These are phyloP conservation scores for Merluccius polli DNA, from an alignment of 2,797 vertebrate species.

Conservation along the genomic window DNA sequence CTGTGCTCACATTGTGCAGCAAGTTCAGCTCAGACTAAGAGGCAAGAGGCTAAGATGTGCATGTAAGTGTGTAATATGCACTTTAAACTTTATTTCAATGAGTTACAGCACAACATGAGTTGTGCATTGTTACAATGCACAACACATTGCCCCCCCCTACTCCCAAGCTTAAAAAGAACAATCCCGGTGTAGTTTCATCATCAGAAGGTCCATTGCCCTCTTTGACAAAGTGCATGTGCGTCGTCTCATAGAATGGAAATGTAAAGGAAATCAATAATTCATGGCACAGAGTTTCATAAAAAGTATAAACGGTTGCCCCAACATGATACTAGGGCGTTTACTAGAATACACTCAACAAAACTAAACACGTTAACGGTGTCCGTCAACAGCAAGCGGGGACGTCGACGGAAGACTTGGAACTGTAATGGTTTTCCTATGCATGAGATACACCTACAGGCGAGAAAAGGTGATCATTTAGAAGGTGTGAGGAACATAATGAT, in stretches of 20 bases:
- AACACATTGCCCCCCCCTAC: no score
- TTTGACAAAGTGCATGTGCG: background rate
- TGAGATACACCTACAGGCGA: background rate
- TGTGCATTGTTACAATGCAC: no score
- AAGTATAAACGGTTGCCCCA: background rate
- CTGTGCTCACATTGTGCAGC: no score
- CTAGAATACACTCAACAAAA: background rate
- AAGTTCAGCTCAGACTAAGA: no score
- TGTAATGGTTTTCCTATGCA: background rate
- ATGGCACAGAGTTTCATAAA: background rate
- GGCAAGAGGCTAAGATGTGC: no score
- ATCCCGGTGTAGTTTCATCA: background rate
- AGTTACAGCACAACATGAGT: no score
- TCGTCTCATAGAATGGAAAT: background rate
- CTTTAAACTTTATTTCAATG: no score
- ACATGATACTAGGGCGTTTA: background rate
- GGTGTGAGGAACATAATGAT: background rate
- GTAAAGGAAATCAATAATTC: background rate
- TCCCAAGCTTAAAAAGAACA: background rate
- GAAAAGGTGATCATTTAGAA: background rate
- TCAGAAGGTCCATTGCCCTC: background rate
- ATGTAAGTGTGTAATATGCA: no score
- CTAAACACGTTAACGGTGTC: background rate
- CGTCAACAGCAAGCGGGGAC: no score
- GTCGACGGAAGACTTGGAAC: background rate